Evolutionary conservation across 2,113 vertebrate genomes (phyloP), one percentile per base, ranked within the genome.

Genomic region (Ameiurus melas): DNA sequence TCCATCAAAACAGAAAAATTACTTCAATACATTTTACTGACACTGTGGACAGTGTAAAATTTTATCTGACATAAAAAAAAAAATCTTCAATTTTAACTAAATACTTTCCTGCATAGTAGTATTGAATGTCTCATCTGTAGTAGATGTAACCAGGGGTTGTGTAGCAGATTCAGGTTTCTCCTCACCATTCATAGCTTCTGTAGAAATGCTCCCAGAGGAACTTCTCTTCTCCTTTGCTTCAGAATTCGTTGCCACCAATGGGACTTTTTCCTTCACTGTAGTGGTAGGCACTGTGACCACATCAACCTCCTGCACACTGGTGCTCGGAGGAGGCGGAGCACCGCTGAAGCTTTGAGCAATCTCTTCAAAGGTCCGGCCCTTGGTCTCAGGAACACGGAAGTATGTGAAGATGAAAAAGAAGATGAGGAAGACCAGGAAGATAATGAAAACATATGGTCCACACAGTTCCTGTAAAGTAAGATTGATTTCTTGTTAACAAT

Each of bases 351-450:
- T 71, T 10, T 93, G 95, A 4, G 97, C 91, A 62, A 99, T 99
- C 51, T 99, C 97, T 36, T 99, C 98, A 43, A 99, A 99, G 91
- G 97, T 99, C 92, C 97, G 97, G 33, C 98, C 98, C 89, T 93
- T 97, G 20, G 98, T 99, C 95, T 99, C 98, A 0, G 98, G 98
- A 83, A 99, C 97, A 95, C 97, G 97, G 93, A 99, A 93, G 95
- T 93, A 99, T 1, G 98, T 99, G 94, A 98, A 99, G 93, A 98
- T 8, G 89, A 97, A 96, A 93, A 99, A 99, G 92, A 97, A 0
- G 78, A 97, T 6, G 68, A 99, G 96, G 91, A 98, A 95, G 85
- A 77, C 55, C 0, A 94, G 90, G 89, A 99, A 99, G 92, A 99
- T 93, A 83, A 99, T 95, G 93, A 99, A 99, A 86, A 99, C 98